These are phyloP conservation scores for Patiria miniata DNA, from an alignment of 35 echinoderm and acorn worm species.

Conservation along the genomic window DNA sequence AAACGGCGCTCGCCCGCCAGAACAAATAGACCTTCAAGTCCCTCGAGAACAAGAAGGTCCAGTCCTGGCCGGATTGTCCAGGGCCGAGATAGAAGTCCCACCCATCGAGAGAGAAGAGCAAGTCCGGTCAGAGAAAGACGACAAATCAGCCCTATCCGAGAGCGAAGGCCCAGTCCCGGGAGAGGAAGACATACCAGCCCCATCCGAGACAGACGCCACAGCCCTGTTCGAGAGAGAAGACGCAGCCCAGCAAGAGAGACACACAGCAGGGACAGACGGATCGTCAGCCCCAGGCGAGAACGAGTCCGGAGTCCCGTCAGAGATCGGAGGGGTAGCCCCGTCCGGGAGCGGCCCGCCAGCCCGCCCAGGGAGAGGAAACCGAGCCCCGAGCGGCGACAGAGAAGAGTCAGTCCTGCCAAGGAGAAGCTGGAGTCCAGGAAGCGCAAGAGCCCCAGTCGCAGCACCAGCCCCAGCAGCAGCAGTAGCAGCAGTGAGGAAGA, in stretches of 20 bases:
- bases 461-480: neutral
- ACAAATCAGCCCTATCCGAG: neutral
- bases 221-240: neutral
- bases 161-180: neutral
- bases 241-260: neutral
- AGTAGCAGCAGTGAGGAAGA: constrained; percentile 25
- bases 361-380: neutral
- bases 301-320: neutral
- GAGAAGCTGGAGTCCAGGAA: constrained; percentile 52
- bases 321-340: neutral
- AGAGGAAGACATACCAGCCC: neutral
- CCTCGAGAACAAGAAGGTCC: neutral
- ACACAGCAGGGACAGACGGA: neutral
- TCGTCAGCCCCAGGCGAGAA: too few relatives aligned
- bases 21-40: too few relatives aligned
- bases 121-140: neutral
- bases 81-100: neutral
- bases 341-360: neutral
- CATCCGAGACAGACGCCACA: neutral
- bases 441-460: constrained; percentile 46
- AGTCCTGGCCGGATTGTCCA: neutral
- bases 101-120: neutral
- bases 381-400: constrained; percentile 14
- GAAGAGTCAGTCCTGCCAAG: constrained; percentile 31
- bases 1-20: neutral